A percentile compares a stretch with the other conserved stretches of the same genome.
phyloP scores from a whole-genome alignment of 1,140 invertebrate genomes.

The Bicyclus anynana region DNA sequence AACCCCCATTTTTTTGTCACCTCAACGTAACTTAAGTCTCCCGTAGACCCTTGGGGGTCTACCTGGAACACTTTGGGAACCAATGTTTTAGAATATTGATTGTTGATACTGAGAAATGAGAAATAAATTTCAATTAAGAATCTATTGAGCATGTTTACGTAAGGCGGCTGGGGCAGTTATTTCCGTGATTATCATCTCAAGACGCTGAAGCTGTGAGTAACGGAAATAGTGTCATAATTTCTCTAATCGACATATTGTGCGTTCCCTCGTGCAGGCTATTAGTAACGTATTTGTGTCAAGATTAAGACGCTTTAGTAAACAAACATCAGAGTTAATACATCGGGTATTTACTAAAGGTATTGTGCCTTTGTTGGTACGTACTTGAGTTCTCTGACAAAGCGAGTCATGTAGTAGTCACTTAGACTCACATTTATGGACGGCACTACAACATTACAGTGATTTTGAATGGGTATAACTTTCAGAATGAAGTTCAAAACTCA shows the following conservation, averaged over 20 bases:
- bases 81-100: slow-evolving; percentile 75
- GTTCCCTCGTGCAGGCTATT: neutral
- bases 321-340: neutral
- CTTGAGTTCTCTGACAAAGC: neutral
- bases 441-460: no score
- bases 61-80: no score
- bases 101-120: slow-evolving; percentile 75
- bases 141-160: slow-evolving; percentile 60
- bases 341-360: neutral
- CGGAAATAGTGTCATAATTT: slow-evolving; percentile 41
- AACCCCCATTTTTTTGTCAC: no score
- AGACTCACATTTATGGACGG: no score
- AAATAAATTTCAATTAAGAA: slow-evolving; percentile 76
- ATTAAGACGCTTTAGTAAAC: neutral
- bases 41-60: no score
- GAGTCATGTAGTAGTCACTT: no score
- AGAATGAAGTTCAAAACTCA: no score
- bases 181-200: slow-evolving; percentile 64
- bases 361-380: neutral
- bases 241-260: slow-evolving; percentile 43
- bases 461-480: no score
- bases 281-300: slow-evolving; percentile 8
- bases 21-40: no score
- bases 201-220: slow-evolving; percentile 42
- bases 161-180: slow-evolving; percentile 47